Evolutionary conservation across 2,888 invertebrate species (phyloP), one percentile per base, ranked within the genome.

Genomic region (Trichopoda pennipes): DNA sequence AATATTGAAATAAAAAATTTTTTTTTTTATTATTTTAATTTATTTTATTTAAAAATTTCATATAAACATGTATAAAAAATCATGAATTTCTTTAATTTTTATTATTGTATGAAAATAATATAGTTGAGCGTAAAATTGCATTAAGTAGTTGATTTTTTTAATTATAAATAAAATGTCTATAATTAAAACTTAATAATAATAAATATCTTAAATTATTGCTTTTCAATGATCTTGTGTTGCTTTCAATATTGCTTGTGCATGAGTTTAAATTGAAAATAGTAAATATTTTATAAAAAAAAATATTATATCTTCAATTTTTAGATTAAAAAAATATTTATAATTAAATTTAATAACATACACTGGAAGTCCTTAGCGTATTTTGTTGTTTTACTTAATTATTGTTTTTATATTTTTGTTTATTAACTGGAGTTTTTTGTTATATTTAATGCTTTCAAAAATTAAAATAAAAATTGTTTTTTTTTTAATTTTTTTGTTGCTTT

Each of bases 321-420:
- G 51, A 66, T 28, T 49, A 51, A 51, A 66, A 38, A 16, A 56
- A n/a, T 56, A 47, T 58, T 23, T 7, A 19, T 32, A 44, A 17
- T 55, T 55, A 19, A 21, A 35, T 55, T 32, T 47, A 21, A 66
- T 53, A 53, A 77, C 47, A 69, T 73, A 81, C 75, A 81, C 82
- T 78, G 82, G 82, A 82, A 82, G 82, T 78, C 75, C 74, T 47
- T 77, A 69, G 68, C 63, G 63, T 79, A 79, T 82, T 82, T 82
- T 82, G 78, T 82, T 78, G 81, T 78, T 76, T 49, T 61, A 72
- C 17, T 78, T 58, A 17, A 21, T 58, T 66, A 23, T 51, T 47
- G 21, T 23, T 35, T 47, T 19, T 49, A 28, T 55, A 3, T 55
- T 53, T 19, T 56, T 51, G 8, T 74, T 61, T 47, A 66, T 21